Conservation (phyloP, 2,888 invertebrate species). For the Spilosoma lubricipeda region DNA sequence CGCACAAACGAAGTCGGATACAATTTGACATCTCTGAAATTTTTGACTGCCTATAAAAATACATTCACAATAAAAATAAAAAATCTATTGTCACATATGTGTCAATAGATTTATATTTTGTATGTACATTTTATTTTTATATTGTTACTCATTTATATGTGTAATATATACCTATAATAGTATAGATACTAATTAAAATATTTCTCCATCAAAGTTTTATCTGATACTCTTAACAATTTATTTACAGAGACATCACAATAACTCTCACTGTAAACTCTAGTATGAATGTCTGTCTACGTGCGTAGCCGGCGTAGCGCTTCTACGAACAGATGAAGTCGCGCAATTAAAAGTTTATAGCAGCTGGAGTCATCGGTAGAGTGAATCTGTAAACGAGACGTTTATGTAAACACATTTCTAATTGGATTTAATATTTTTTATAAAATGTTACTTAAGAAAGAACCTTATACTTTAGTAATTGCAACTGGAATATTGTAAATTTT, state of each 20-base stretch:
- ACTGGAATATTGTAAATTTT: slow-evolving; percentile 29
- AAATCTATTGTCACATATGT: not conserved
- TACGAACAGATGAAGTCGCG: slow-evolving; percentile 46
- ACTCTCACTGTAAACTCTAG: slow-evolving; percentile 38
- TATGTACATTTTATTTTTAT: too few relatives aligned
- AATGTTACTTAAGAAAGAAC: slow-evolving; percentile 24
- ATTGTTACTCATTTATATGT: too few relatives aligned
- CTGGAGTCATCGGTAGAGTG: slow-evolving; percentile 61
- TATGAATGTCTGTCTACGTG: slow-evolving; percentile 44
- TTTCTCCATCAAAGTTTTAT: not conserved
- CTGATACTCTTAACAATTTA: not conserved
- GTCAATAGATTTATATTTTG: too few relatives aligned
- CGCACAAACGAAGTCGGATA: too few relatives aligned
- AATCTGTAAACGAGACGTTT: slow-evolving; percentile 64
- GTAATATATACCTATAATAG: not conserved
- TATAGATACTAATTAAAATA: not conserved
- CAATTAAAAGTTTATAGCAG: slow-evolving; percentile 71
- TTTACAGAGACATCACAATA: slow-evolving; percentile 30
- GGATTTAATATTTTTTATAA: slow-evolving; percentile 54
- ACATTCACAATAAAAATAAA: too few relatives aligned
- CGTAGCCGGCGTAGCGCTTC: slow-evolving; percentile 38
- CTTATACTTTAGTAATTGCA: slow-evolving; percentile 44
- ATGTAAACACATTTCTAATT: slow-evolving; percentile 66
- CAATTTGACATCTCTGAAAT: too few relatives aligned
- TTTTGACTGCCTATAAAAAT: too few relatives aligned